Evolutionary conservation across 2,113 vertebrate genomes (phyloP).

Genomic region (Protobothrops mucrosquamatus): DNA sequence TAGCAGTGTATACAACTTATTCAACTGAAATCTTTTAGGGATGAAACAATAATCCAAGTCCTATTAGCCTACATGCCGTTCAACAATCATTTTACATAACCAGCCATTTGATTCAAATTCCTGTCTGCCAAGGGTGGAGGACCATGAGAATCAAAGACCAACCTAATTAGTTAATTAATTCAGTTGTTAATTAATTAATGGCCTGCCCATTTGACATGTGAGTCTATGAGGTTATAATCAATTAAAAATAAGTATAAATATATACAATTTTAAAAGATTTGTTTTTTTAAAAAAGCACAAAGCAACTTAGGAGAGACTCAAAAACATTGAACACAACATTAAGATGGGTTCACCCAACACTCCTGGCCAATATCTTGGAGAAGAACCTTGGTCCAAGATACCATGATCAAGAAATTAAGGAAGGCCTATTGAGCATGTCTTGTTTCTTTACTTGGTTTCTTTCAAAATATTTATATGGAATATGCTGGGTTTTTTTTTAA

Average conservation of each 20-base stretch:
- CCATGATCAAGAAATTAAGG: neutral
- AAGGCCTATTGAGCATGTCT: neutral
- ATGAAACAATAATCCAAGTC: neutral
- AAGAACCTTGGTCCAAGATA: neutral
- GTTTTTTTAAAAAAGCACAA: neutral
- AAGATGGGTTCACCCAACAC: neutral
- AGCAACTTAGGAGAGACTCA: neutral
- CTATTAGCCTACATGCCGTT: neutral
- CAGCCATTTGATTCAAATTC: neutral
- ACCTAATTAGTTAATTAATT: neutral
- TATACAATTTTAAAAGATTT: neutral
- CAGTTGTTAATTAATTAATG: neutral
- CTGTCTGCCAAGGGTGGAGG: neutral
- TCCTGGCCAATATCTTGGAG: neutral
- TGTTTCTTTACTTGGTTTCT: neutral
- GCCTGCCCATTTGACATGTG: neutral
- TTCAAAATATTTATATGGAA: conserved; percentile 17
- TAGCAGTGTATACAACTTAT: neutral
- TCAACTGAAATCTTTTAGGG: neutral
- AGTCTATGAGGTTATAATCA: neutral
- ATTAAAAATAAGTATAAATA: neutral
- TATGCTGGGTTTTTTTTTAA: conserved; percentile 27
- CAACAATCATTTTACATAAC: neutral
- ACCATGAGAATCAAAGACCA: neutral
- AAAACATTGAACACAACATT: neutral